Evolutionary conservation across 2,113 vertebrate species (phyloP), one percentile per base, ranked within the genome.

Genomic region (Thalassoma bifasciatum): DNA sequence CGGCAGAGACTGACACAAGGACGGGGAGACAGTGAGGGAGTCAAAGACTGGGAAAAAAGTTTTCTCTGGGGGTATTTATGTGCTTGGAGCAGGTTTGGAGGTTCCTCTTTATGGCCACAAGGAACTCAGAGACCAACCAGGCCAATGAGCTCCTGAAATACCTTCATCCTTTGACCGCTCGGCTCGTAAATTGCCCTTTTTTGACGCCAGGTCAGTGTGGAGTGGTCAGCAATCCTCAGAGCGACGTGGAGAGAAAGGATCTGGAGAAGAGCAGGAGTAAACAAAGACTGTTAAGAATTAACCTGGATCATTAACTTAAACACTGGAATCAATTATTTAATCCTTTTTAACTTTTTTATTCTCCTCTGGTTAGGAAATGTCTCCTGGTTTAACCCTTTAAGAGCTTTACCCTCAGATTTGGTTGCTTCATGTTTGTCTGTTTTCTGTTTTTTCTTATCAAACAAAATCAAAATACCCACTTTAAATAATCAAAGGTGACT

Each of bases 21-120:
- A 42, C 66, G 23, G 38, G 52, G 59, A 73, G 5, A 14, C 53
- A 49, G 69, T 37, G 75, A 54, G 24, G 67, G 49, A 73, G 73
- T 75, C 81, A 38, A 60, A 37, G 76, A 93, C 88, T 88, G 81
- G 81, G 90, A 26, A 49, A 30, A 46, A 37, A 90, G 86, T 23
- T 1, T 34, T 65, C 49, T 60, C 22, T 10, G 52, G 74, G 42
- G 46, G 62, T 85, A 78, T 90, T 52, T 88, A 90, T 87, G 82
- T 4, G 66, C 66, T 69, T 64, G 59, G 60, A 58, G 9, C 0
- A 37, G n/a, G n/a, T 70, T 57, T 4, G 19, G 17, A 8, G 11
- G 36, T 21, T 69, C 93, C 95, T 96, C 93, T 91, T 95, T 97
- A 97, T 95, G 96, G 96, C 91, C 95, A 94, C 92, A 91, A 92